These are phyloP conservation scores for Zaprionus nigranus DNA, from an alignment of 1,140 invertebrate genomes.

Conservation along the genomic window DNA sequence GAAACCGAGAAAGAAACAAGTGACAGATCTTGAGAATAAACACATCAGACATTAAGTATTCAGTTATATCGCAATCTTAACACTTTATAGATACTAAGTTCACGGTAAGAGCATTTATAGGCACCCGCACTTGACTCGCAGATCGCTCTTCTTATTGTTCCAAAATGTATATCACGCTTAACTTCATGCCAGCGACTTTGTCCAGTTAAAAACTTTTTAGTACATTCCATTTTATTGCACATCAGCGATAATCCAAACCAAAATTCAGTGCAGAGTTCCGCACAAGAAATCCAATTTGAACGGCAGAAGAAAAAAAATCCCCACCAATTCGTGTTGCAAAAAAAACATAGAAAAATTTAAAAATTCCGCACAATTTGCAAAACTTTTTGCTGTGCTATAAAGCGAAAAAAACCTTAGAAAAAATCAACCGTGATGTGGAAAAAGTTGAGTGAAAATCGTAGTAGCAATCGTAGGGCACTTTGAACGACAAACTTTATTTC, in stretches of 20 bases:
- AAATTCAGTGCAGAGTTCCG: slow-evolving; percentile 65
- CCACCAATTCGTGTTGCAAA: slow-evolving; percentile 31
- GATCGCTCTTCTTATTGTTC: background rate
- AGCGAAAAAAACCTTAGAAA: slow-evolving; percentile 18
- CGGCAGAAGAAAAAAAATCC: slow-evolving; percentile 23
- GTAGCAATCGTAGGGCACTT: slow-evolving; percentile 46
- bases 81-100: background rate
- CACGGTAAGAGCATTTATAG: background rate
- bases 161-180: slow-evolving; percentile 16
- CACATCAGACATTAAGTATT: background rate
- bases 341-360: slow-evolving; percentile 50
- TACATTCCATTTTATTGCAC: slow-evolving; percentile 65
- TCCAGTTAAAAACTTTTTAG: slow-evolving; percentile 48
- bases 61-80: background rate
- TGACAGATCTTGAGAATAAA: background rate
- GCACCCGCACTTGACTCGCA: background rate
- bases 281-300: slow-evolving; percentile 55
- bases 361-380: slow-evolving; percentile 60
- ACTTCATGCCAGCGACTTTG: slow-evolving; percentile 37
- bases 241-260: slow-evolving; percentile 75
- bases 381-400: slow-evolving; percentile 33
- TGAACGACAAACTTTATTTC: slow-evolving; percentile 67
- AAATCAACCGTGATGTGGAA: slow-evolving; percentile 29
- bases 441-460: slow-evolving; percentile 56
- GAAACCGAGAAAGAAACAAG: no score